Conservation (phyloP, 2,888 invertebrate species). For the Choreutis nemorana region DNA sequence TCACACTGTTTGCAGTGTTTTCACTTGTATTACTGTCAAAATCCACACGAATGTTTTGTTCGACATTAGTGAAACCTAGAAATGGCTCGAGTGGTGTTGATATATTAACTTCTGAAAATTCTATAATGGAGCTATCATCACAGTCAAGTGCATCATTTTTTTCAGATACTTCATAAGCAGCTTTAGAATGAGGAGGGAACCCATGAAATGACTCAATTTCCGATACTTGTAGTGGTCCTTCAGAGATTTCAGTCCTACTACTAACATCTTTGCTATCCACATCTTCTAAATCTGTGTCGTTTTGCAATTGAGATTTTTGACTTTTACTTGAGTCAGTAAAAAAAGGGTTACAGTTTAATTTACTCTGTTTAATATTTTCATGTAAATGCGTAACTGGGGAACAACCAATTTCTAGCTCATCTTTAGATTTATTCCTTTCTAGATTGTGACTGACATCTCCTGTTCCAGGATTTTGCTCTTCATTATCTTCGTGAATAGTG, state of each 20-base stretch:
- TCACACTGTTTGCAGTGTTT: background rate
- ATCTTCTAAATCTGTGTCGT: no score
- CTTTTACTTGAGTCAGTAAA: no score
- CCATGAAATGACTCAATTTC: slow-evolving; percentile 31
- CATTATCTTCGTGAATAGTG: slow-evolving; percentile 19
- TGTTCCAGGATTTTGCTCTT: no score
- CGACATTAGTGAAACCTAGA: slow-evolving; percentile 8
- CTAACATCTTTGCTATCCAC: no score
- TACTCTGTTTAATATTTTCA: no score
- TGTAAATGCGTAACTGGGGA: no score
- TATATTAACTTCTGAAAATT: slow-evolving; percentile 5
- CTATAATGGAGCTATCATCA: slow-evolving; percentile 1
- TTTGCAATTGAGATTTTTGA: no score
- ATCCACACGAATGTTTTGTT: slow-evolving; percentile 6
- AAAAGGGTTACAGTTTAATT: no score
- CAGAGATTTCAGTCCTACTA: no score
- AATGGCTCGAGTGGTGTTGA: slow-evolving; percentile 10
- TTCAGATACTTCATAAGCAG: slow-evolving; percentile 3
- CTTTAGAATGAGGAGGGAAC: slow-evolving; percentile 16
- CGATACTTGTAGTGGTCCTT: slow-evolving; percentile 22
- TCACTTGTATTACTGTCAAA: slow-evolving; percentile 3
- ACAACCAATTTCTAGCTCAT: no score
- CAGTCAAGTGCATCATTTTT: slow-evolving; percentile 5
- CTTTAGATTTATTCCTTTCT: no score
- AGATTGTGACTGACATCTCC: no score